phyloP scores from a whole-genome alignment of 2,888 invertebrate species.

The Drosophila anomalipes region DNA sequence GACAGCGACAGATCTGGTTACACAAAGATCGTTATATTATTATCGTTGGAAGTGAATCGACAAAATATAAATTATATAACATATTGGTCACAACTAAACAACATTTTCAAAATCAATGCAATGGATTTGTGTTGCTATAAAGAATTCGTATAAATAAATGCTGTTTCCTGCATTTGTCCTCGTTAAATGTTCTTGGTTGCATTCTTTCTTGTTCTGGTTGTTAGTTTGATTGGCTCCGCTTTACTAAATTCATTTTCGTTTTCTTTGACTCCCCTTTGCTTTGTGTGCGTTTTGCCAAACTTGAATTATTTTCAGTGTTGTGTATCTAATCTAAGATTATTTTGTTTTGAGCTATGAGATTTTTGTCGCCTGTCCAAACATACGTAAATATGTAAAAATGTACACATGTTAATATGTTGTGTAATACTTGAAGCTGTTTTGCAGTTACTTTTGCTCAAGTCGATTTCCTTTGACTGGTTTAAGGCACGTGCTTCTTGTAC shows the following conservation, averaged over 20 bases:
- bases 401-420: constrained; percentile 1
- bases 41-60: not conserved
- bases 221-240: not conserved
- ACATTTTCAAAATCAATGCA: not conserved
- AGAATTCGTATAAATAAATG: not conserved
- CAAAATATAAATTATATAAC: not conserved
- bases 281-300: not conserved
- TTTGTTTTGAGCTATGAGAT: constrained; percentile 3
- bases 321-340: not conserved
- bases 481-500: constrained; percentile 19
- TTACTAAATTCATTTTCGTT: not conserved
- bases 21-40: not conserved
- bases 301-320: not conserved
- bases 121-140: not conserved
- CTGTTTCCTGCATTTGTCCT: not conserved
- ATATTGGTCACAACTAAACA: not conserved
- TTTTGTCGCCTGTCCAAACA: constrained; percentile 36
- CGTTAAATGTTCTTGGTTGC: not conserved
- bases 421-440: constrained; percentile 2
- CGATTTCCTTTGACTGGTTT: constrained; percentile 22
- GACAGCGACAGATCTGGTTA: too few relatives aligned
- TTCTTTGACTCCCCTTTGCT: not conserved
- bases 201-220: not conserved
- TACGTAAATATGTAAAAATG: not conserved
- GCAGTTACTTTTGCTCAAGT: constrained; percentile 22